Conservation (phyloP, 2,113 vertebrate genomes). For the Saguinus imperator region DNA sequence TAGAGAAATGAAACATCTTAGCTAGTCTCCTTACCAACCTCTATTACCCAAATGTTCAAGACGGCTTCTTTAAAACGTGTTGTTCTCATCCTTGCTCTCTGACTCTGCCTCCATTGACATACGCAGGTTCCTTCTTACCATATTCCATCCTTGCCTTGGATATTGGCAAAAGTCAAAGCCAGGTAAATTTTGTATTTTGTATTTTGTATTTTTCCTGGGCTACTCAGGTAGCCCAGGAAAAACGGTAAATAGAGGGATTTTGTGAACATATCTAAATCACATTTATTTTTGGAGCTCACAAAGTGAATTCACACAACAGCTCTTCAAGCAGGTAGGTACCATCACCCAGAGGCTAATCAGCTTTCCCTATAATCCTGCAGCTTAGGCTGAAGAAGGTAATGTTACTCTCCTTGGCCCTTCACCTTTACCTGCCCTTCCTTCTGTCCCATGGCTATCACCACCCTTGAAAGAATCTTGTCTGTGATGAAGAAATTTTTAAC, state of each 20-base stretch:
- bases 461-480: neutral
- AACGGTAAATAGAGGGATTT: neutral
- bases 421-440: neutral
- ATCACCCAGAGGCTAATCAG: too few species aligned
- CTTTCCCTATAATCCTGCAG: neutral
- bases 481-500: neutral
- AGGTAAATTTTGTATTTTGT: neutral
- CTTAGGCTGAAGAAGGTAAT: too few species aligned
- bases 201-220: neutral
- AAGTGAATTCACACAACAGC: neutral
- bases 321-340: neutral
- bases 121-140: neutral
- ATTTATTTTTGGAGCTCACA: neutral
- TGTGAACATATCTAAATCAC: neutral
- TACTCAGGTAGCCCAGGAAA: neutral
- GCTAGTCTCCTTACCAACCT: neutral
- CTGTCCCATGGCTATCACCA: neutral
- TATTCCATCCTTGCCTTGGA: neutral
- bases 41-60: neutral
- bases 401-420: neutral
- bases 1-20: neutral
- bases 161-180: neutral
- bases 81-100: neutral
- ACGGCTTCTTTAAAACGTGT: neutral
- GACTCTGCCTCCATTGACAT: neutral